phyloP scores from a whole-genome alignment of 92 coral and sea anemone species.

The Actinernus sp. region DNA sequence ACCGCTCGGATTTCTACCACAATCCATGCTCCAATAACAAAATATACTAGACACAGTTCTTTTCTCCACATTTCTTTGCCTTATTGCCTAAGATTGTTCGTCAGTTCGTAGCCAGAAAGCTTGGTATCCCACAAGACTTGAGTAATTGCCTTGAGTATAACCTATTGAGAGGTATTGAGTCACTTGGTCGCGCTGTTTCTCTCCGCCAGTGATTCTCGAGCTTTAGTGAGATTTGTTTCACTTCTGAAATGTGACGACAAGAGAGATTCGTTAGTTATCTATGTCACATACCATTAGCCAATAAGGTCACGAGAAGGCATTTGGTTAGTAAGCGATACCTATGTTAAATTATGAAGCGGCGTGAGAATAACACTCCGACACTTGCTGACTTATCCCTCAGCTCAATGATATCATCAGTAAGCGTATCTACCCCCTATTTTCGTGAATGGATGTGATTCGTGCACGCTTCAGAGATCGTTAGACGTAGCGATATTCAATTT shows the following conservation, averaged over 20 bases:
- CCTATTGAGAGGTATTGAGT: no score
- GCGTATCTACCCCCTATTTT: no score
- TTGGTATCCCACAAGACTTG: neutral
- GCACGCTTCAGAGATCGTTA: no score
- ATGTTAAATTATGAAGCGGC: no score
- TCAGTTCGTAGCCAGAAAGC: neutral
- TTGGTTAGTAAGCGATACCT: constrained; percentile 11
- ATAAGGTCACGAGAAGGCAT: constrained; percentile 15
- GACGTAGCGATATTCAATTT: no score
- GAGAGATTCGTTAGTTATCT: constrained; percentile 3
- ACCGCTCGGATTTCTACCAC: constrained; percentile 19
- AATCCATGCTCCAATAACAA: constrained; percentile 7
- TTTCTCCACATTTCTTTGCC: constrained; percentile 1
- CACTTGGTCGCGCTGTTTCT: no score
- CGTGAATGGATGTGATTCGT: no score
- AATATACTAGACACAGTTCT: neutral
- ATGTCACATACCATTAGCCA: constrained; percentile 19
- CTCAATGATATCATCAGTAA: no score
- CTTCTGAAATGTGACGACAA: constrained; percentile 9
- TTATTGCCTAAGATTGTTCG: neutral
- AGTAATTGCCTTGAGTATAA: neutral
- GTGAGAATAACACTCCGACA: no score
- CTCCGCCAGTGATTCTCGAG: neutral
- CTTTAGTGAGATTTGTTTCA: constrained; percentile 4
- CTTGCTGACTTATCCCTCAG: no score